Base-by-base conservation (phyloP, 2,113 vertebrate genomes). In the Upupa epops region DNA sequence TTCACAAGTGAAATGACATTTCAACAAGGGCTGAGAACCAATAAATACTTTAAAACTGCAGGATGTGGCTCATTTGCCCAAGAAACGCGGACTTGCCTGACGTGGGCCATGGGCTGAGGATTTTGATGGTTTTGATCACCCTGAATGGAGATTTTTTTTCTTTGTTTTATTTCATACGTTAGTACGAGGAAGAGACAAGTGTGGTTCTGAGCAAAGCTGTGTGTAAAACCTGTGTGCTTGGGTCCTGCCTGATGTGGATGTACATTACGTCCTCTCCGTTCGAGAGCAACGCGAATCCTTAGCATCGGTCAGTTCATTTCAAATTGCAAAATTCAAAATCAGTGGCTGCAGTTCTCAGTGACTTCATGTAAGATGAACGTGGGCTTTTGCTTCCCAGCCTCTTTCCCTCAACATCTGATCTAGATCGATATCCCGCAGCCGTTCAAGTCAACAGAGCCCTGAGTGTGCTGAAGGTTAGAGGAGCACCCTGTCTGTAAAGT, bases 381-480 rank as follows among this genome's bases (percentile, higher is more conserved):
- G 8, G 8, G 6, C 54, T 54, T 72, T 65, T 52, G 61, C 25
- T 76, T 89, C 69, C 68, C 56, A 58, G 31, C 8, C 16, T 76
- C 34, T 25, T 85, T 54, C 64, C 51, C 32, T 0, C 1, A 32
- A 4, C 2, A 1, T n/a, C n/a, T n/a, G 78, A 66, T 54, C 51
- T 69, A 86, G 37, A 70, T 52, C 59, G 95, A 70, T 46, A 70
- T 84, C 52, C 70, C 51, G 20, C 48, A 55, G 34, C 29, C 17
- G 5, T 31, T 19, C 2, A 2, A 81, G 14, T 80, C 86, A 86
- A 42, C 2, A 45, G 54, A 86, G 13, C 22, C 24, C 55, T 21
- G 17, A 63, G 29, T 6, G 19, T 58, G 48, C 68, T 61, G 15
- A 40, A 42, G 31, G 49, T 49, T n/a, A 85, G 68, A 89, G 66